Conservation (phyloP, 2,888 invertebrate genomes). For the Pemphredon lugubris region DNA sequence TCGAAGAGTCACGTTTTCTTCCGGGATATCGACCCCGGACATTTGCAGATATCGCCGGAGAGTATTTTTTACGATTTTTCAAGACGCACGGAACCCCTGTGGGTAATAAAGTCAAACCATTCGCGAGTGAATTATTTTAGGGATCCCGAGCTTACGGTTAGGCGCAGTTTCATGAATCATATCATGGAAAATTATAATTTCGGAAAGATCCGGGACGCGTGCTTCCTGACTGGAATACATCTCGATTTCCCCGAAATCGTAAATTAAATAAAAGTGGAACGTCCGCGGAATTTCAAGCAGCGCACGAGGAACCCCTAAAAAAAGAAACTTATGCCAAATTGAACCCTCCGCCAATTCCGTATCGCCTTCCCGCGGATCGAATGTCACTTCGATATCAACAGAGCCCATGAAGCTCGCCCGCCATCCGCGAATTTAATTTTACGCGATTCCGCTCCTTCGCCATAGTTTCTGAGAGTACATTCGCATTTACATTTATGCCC, state of each 20-base stretch:
- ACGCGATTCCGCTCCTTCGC: neutral
- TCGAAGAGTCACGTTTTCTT: no score
- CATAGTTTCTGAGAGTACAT: constrained; percentile 11
- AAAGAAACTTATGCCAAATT: neutral
- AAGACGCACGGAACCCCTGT: constrained; percentile 5
- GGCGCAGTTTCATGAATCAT: constrained; percentile 14
- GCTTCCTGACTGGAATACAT: neutral
- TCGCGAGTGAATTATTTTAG: constrained; percentile 20
- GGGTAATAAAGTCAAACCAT: constrained; percentile 18
- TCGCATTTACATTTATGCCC: constrained; percentile 41
- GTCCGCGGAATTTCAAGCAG: constrained; percentile 2
- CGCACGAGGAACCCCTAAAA: no score
- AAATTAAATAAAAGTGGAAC: neutral
- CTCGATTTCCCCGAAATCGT: constrained; percentile 4
- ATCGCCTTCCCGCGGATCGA: neutral
- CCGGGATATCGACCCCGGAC: constrained; percentile 16
- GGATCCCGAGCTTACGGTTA: neutral
- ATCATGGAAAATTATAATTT: constrained; percentile 11
- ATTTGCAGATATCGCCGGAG: constrained; percentile 28
- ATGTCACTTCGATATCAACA: neutral
- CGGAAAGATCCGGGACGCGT: neutral
- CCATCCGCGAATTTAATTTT: no score
- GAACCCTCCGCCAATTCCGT: neutral
- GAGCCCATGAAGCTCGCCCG: neutral
- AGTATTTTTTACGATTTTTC: constrained; percentile 10